Evolutionary conservation across 1,140 invertebrate species (phyloP), one percentile per base, ranked within the genome.

Genomic region (Sinella curviseta): DNA sequence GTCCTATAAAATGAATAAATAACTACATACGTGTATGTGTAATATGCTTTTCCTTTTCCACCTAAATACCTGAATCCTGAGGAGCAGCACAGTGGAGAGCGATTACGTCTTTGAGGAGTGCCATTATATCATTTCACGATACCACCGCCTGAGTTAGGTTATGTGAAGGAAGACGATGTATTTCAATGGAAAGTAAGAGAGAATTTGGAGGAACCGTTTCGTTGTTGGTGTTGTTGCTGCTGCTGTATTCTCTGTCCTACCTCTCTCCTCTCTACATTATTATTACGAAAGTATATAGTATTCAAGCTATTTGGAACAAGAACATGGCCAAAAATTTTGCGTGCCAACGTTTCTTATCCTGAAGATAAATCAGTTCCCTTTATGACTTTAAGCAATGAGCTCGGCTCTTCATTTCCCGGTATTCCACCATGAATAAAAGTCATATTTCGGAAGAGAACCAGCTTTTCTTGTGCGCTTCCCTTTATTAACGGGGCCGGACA

Each of bases 341-440:
- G 65, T 70, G 65, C 65, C 26, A 70, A 70, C 31, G 65, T 77
- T 77, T 77, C 79, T 80, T 80, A 80, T 80, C 79, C 79, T 74
- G 79, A 77, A 80, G 79, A 80, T 80, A 80, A 80, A 80, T 80
- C 79, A 77, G 75, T 70, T 77, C 60, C 57, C 74, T 30, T 20
- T 36, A 75, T 54, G 24, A 75, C 39, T 75, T 54, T 30, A 70
- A 70, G 65, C 26, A 33, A 70, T 60, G 57, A 60, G 57, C 57
- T 60, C 14, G 57, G 65, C 65, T 70, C 65, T 70, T 70, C 65
- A 70, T 33, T 70, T 70, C 65, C 31, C 65, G 28, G 65, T 70
- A 70, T 70, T 30, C 65, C 2, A 60, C 14, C 24, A 4, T 60
- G 57, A 60, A 60, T 60, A n/a, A 60, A 60, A 60, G 57, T 26